Conservation (phyloP, 2,113 vertebrate species). For the Chrysochloris asiatica region DNA sequence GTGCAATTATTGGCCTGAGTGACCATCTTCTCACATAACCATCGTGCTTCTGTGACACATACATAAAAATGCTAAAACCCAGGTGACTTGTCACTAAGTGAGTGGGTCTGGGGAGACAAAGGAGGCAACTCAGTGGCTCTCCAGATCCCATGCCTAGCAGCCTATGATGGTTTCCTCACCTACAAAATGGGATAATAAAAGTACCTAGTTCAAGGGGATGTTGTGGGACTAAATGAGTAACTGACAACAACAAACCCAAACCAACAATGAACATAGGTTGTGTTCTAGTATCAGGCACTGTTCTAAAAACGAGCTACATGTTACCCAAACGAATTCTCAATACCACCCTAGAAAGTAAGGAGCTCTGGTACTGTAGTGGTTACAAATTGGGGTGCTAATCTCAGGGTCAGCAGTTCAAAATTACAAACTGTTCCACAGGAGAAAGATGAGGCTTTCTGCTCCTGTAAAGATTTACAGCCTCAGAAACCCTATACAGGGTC, state of each 20-base stretch:
- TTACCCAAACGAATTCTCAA: not conserved
- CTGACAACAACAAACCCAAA: not conserved
- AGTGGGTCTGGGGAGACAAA: not conserved
- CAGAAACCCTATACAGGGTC: too few species aligned
- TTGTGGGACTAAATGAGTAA: not conserved
- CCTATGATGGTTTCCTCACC: not conserved
- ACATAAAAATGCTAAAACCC: not conserved
- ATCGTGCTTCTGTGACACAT: not conserved
- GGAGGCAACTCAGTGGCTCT: not conserved
- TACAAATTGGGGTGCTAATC: too few species aligned
- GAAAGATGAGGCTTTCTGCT: too few species aligned
- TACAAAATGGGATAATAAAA: not conserved
- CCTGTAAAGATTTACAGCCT: too few species aligned
- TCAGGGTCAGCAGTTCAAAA: too few species aligned
- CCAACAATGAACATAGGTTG: not conserved
- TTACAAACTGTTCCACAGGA: too few species aligned
- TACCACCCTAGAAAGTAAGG: conserved; percentile 16
- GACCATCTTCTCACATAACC: not conserved
- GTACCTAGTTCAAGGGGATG: not conserved
- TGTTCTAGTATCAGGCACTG: not conserved
- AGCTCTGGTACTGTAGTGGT: too few species aligned
- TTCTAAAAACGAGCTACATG: not conserved
- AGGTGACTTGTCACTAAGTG: not conserved
- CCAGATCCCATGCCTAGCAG: conserved; percentile 14
- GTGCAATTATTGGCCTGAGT: not conserved